These are phyloP conservation scores for Axea sp. DNA, from an alignment of 2,888 invertebrate species.

Conservation along the genomic window DNA sequence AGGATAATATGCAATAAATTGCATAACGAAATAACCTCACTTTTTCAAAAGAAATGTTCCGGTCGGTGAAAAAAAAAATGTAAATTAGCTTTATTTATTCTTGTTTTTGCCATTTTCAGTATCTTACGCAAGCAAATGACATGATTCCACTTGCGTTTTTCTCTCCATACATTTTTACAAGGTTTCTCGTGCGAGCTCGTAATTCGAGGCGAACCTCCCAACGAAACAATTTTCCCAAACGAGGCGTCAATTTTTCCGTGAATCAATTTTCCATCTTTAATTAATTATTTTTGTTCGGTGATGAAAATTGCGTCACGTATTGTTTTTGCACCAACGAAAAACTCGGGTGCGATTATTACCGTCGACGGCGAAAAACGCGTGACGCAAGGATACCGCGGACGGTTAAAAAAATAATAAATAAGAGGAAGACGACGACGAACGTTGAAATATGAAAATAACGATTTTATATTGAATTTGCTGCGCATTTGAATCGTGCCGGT, in stretches of 20 bases:
- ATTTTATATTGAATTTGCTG: conserved; percentile 27
- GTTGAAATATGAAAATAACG: conserved; percentile 23
- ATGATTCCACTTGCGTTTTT: conserved; percentile 42
- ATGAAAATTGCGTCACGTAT: conserved; percentile 11
- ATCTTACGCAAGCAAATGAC: conserved; percentile 53
- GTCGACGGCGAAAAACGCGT: conserved; percentile 21
- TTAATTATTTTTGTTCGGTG: not conserved
- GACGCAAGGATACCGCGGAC: conserved; percentile 23
- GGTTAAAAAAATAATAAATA: conserved; percentile 5
- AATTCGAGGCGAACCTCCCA: conserved; percentile 11
- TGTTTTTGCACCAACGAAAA: too few relatives aligned
- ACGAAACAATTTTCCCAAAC: conserved; percentile 14
- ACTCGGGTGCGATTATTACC: conserved; percentile 28
- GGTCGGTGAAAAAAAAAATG: not conserved
- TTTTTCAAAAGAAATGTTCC: too few relatives aligned
- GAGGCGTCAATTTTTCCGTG: too few relatives aligned
- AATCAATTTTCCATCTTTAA: conserved; percentile 25
- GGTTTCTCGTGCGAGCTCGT: conserved; percentile 28
- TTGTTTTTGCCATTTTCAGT: conserved; percentile 32
- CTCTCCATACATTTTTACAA: conserved; percentile 40
- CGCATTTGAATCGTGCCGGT: conserved; percentile 11
- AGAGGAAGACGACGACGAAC: conserved; percentile 9
- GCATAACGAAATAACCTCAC: too few relatives aligned
- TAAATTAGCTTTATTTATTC: conserved; percentile 17
- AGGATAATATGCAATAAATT: too few relatives aligned